phyloP scores from a whole-genome alignment of 1,140 invertebrate species.

The Portunus trituberculatus region DNA sequence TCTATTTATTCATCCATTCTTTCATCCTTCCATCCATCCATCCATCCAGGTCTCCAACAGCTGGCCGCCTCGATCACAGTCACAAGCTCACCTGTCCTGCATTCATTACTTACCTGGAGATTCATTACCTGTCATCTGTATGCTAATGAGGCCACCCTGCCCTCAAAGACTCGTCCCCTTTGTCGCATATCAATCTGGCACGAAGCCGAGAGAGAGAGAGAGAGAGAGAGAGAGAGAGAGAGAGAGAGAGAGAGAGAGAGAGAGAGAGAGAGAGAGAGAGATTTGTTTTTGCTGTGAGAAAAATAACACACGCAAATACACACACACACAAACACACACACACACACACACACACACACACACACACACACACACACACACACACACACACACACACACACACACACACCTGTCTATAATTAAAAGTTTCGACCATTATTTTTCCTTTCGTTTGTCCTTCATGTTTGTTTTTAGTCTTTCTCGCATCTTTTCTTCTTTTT shows the following conservation, averaged over 20 bases:
- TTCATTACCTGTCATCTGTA: background rate
- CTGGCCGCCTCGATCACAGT: background rate
- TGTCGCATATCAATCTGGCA: background rate
- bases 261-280: background rate
- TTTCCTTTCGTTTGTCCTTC: too few relatives aligned
- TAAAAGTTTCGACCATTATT: too few relatives aligned
- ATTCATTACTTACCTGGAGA: background rate
- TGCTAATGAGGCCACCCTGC: background rate
- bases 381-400: too few relatives aligned
- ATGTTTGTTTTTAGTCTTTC: too few relatives aligned
- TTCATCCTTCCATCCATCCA: background rate
- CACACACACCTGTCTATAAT: too few relatives aligned
- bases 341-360: too few relatives aligned
- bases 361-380: too few relatives aligned
- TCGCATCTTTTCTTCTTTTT: too few relatives aligned
- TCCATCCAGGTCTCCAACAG: background rate
- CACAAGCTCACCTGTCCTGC: background rate
- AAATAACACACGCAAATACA: too few relatives aligned
- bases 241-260: background rate
- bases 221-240: background rate
- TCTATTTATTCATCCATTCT: too few relatives aligned
- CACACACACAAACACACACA: too few relatives aligned
- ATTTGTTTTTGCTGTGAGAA: too few relatives aligned
- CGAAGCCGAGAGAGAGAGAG: background rate
- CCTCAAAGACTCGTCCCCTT: background rate